Evolutionary conservation across 2,888 invertebrate genomes (phyloP), one percentile per base, ranked within the genome.

Genomic region (Tridacna gigas): DNA sequence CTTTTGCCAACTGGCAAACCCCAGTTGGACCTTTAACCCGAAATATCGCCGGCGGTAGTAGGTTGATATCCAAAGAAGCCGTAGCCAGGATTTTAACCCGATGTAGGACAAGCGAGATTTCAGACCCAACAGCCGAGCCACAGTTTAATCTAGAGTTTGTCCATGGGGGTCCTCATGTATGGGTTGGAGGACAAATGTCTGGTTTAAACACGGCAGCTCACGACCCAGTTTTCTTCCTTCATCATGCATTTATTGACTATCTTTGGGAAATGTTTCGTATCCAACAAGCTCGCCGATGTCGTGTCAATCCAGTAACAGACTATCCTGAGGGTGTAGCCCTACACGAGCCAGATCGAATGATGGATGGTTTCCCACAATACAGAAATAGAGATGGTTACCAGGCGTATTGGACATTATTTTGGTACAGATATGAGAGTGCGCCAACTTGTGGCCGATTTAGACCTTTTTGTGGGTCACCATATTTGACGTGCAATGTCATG

Each of bases 221-320:
- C 78, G 93, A 93, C 74, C 91, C 92, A 0, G 74, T 89, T 37
- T 93, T 92, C 83, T 92, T 91, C 83, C 71, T 92, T 28, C 90
- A 91, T 67, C 92, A 92, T 77, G 86, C 91, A 2, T 92, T 89
- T 71, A 88, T 92, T 18, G 93, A 93, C 79, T 90, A 90, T 81
- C 76, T 92, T 11, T 92, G 91, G 91, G 90, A 91, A 65, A 51
- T 88, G 60, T 93, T 92, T 78, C 82, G 91, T 18, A 80, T 80
- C 9, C 81, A 82, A 26, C 90, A 90, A 20, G 82, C 82, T n/a
- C 56, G 78, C 12, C 37, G 25, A n/a, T 86, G 89, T 61, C 82
- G 87, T 15, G 82, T 88, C 0, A 86, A 91, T 73, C 89, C 91
- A 2, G 47, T 51, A 7, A 65, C 28, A 20, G 90, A 90, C 67